phyloP scores from a whole-genome alignment of 2,888 invertebrate genomes.

The Zele albiditarsus region DNA sequence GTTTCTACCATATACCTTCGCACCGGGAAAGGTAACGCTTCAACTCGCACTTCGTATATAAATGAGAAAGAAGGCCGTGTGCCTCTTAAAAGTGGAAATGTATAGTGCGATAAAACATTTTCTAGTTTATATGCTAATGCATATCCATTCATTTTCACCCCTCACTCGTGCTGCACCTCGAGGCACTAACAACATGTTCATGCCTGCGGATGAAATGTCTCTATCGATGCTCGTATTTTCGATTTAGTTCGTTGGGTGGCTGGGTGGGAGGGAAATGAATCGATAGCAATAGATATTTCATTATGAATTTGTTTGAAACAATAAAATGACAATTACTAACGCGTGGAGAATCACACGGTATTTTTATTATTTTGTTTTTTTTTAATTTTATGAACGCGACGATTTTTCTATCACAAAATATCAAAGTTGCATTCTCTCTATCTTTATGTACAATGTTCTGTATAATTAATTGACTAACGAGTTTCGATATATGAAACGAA shows the following conservation, averaged over 20 bases:
- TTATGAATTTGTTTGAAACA: not conserved
- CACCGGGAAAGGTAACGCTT: constrained; percentile 21
- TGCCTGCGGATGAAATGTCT: constrained; percentile 1
- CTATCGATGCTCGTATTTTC: not conserved
- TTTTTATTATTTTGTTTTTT: too few relatives aligned
- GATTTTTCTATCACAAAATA: too few relatives aligned
- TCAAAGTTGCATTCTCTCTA: too few relatives aligned
- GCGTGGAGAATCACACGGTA: too few relatives aligned
- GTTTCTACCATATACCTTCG: constrained; percentile 39
- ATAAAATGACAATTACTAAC: too few relatives aligned
- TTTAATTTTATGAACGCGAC: too few relatives aligned
- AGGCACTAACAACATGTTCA: constrained; percentile 32
- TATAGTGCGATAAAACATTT: constrained; percentile 55
- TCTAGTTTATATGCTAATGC: constrained; percentile 59
- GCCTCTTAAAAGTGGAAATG: constrained; percentile 35
- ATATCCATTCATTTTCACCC: constrained; percentile 44
- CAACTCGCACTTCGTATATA: not conserved
- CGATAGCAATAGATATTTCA: not conserved
- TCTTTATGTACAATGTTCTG: too few relatives aligned
- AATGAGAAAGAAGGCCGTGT: not conserved
- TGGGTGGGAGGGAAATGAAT: too few relatives aligned
- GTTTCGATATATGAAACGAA: too few relatives aligned
- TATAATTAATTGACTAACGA: too few relatives aligned
- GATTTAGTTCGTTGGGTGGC: not conserved
- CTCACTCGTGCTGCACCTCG: constrained; percentile 39